Evolutionary conservation across 2,113 vertebrate species (phyloP), one percentile per base, ranked within the genome.

Genomic region (Glaucidium brasilianum): DNA sequence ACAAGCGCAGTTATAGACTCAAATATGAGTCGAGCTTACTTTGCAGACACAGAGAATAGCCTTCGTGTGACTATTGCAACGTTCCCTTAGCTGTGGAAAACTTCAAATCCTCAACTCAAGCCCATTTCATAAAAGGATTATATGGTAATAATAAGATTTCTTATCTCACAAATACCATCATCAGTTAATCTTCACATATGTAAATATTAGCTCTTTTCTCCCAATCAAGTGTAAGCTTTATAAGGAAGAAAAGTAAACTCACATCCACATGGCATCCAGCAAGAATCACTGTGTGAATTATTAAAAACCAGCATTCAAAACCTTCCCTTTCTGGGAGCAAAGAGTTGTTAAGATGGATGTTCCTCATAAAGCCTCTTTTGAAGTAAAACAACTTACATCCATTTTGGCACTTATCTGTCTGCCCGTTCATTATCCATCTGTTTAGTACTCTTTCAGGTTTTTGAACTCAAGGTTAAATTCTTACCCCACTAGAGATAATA

Each of bases 141-240:
- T 53, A 39, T 2, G 2, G 78, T 34, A 94, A 94, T 73, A 90
- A 88, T 87, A 92, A 91, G 52, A 96, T 90, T 96, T 94, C 50
- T 92, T 66, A 63, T 47, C 81, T 95, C 43, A 47, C 68, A 85
- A 85, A 94, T 78, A 47, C 64, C 49, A 60, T 75, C 80, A n/a
- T 34, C 26, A 2, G 66, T 91, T 96, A 95, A 96, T 94, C 84
- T 80, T 91, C 86, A 85, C 73, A 72, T 80, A 45, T 78, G 94
- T 92, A 95, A 96, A 96, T 96, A 95, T 96, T 95, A 96, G 91
- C 49, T 91, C 64, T 96, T 94, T 92, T 75, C 85, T 85, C 62
- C 55, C 82, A 60, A 59, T 50, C 94, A 49, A 93, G 88, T 92
- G 74, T 47, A 76, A 90, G 74, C 69, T 95, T 93, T 85, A 22